Conservation (phyloP, 2,888 invertebrate genomes). For the Drosophila limbata region DNA sequence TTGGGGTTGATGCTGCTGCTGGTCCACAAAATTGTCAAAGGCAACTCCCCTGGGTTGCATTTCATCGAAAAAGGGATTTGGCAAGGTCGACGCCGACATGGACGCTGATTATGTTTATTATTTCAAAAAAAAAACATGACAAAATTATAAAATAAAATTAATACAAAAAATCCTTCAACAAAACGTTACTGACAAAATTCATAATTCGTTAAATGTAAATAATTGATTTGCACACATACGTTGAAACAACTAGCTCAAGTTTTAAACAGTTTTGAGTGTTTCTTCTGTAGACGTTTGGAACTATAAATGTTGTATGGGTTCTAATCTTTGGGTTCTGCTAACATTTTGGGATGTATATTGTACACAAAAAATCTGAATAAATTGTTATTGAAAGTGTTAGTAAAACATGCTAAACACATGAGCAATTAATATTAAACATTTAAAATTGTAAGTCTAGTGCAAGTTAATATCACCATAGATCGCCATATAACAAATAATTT, state of each 20-base stretch:
- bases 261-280: conserved; percentile 10
- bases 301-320: background rate
- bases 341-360: conserved; percentile 3
- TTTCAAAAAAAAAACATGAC: conserved; percentile 39
- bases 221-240: conserved; percentile 53
- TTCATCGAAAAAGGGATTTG: conserved; percentile 85
- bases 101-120: conserved; percentile 55
- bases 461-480: conserved; percentile 24
- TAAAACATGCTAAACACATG: conserved; percentile 50
- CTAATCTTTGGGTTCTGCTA: conserved; percentile 28
- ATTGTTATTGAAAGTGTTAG: conserved; percentile 35
- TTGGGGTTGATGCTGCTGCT: conserved; percentile 39
- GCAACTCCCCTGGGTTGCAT: conserved; percentile 60
- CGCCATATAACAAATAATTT: conserved; percentile 20
- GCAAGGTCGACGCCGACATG: conserved; percentile 63
- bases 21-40: conserved; percentile 53
- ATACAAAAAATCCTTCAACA: conserved; percentile 13
- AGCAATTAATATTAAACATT: conserved; percentile 28
- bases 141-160: conserved; percentile 43
- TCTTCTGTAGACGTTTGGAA: conserved; percentile 8
- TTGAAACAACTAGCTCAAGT: conserved; percentile 19
- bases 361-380: conserved; percentile 9
- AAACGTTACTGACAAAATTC: conserved; percentile 30
- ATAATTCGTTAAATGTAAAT: conserved; percentile 12
- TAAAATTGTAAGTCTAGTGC: conserved; percentile 19